Conservation (phyloP, 1,140 invertebrate genomes). For the Homarus americanus region DNA sequence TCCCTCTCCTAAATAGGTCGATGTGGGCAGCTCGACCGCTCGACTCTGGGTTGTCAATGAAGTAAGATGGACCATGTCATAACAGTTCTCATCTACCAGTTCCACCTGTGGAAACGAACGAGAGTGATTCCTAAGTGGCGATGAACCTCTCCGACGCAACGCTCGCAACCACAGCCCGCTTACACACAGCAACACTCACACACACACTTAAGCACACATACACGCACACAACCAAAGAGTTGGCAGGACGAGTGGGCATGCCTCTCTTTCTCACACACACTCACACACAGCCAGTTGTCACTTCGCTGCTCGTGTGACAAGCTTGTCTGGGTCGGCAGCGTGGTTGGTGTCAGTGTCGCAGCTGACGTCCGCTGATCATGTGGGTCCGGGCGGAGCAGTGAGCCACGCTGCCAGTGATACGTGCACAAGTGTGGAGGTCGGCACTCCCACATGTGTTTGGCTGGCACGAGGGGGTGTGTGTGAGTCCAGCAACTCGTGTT, state of each 20-base stretch:
- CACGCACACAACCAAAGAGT: neutral
- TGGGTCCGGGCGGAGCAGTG: neutral
- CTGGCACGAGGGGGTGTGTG: neutral
- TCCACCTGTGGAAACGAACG: neutral
- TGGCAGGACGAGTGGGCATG: too few species aligned
- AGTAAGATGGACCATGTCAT: neutral
- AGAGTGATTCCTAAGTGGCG: constrained; percentile 4
- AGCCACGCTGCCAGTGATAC: neutral
- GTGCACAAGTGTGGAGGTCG: neutral
- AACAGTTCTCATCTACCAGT: neutral
- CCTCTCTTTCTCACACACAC: neutral
- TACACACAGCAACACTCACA: neutral
- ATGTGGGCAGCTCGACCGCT: neutral
- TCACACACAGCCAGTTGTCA: neutral
- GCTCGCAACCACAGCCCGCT: neutral
- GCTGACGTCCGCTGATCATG: constrained; percentile 8
- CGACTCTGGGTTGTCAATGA: neutral
- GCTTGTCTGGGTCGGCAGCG: neutral
- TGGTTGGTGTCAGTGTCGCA: neutral
- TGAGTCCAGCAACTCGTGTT: neutral
- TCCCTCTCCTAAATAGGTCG: too few species aligned
- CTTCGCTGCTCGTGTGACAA: neutral
- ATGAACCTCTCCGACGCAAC: neutral
- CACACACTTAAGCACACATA: neutral
- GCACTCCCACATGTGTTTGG: neutral